These are phyloP conservation scores for Sapayoa aenigma DNA, from an alignment of 2,113 vertebrate species.

Conservation along the genomic window DNA sequence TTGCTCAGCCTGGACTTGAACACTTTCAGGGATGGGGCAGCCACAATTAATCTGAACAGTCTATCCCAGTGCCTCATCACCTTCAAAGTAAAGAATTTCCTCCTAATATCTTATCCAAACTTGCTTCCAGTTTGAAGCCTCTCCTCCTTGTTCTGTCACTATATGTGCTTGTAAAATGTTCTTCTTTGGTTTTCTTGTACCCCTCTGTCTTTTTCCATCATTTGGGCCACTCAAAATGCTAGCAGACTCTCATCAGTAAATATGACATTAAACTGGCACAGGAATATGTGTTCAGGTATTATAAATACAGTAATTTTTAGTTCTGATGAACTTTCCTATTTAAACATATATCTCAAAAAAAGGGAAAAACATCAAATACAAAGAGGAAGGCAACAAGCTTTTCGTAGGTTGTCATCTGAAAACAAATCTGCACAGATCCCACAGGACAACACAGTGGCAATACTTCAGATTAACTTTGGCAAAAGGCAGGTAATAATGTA, in stretches of 20 bases:
- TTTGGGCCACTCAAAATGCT: not conserved
- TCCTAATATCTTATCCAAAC: not conserved
- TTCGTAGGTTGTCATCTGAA: not conserved
- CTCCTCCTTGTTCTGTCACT: rapidly evolving
- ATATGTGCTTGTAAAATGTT: not conserved
- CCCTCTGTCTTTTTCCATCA: not conserved
- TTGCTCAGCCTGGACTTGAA: not conserved
- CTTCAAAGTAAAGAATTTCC: not conserved
- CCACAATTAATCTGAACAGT: not conserved
- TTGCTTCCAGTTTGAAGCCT: not conserved
- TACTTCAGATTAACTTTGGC: not conserved
- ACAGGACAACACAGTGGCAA: not conserved
- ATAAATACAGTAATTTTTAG: not conserved
- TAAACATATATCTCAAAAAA: not conserved
- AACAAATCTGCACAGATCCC: not conserved
- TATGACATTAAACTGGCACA: not conserved
- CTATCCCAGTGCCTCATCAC: not conserved
- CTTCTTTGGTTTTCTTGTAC: not conserved
- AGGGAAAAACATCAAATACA: not conserved
- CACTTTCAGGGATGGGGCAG: not conserved
- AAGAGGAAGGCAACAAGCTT: not conserved
- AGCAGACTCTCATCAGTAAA: not conserved
- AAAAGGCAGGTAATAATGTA: not conserved
- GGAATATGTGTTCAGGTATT: not conserved
- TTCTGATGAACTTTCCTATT: not conserved